phyloP scores from a whole-genome alignment of 92 coral and sea anemone species.

The Pocillopora meandrina region DNA sequence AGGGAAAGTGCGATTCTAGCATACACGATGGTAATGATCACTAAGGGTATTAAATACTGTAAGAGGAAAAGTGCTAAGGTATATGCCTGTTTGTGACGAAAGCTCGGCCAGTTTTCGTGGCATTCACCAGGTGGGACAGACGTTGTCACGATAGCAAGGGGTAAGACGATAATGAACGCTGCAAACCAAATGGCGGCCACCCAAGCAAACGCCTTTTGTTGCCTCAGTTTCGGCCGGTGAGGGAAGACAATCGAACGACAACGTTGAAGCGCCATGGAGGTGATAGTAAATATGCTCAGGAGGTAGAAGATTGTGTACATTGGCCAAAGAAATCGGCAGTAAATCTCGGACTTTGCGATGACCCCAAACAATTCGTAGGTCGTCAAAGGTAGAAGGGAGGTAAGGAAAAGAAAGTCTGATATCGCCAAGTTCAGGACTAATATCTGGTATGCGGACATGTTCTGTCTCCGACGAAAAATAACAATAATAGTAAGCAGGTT shows the following conservation, averaged over 20 bases:
- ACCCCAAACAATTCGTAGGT: constrained; percentile 62
- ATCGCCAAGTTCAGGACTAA: constrained; percentile 71
- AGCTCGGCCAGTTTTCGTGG: constrained; percentile 69
- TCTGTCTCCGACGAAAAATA: constrained; percentile 49
- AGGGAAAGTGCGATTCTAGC: constrained; percentile 62
- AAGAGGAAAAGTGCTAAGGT: constrained; percentile 74
- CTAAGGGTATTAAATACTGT: constrained; percentile 79
- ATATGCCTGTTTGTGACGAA: constrained; percentile 63
- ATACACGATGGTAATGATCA: constrained; percentile 70
- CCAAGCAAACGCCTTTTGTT: constrained; percentile 24
- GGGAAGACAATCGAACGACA: constrained; percentile 72
- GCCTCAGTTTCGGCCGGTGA: constrained; percentile 62
- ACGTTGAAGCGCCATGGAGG: constrained; percentile 75
- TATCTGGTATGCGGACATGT: constrained; percentile 58
- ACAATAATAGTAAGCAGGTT: constrained; percentile 65
- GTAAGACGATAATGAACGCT: constrained; percentile 54
- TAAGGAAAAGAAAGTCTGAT: constrained; percentile 66
- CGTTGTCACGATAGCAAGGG: constrained; percentile 55
- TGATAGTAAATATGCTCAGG: constrained; percentile 70
- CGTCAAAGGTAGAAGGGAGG: constrained; percentile 54
- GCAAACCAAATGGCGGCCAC: constrained; percentile 55
- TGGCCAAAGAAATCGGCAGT: constrained; percentile 74
- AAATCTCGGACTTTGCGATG: constrained; percentile 48
- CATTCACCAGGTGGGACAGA: constrained; percentile 35
- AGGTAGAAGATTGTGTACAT: constrained; percentile 61